Evolutionary conservation across 2,797 vertebrate genomes (phyloP), one percentile per base, ranked within the genome.

Genomic region (Ctenochaetus hawaiiensis): DNA sequence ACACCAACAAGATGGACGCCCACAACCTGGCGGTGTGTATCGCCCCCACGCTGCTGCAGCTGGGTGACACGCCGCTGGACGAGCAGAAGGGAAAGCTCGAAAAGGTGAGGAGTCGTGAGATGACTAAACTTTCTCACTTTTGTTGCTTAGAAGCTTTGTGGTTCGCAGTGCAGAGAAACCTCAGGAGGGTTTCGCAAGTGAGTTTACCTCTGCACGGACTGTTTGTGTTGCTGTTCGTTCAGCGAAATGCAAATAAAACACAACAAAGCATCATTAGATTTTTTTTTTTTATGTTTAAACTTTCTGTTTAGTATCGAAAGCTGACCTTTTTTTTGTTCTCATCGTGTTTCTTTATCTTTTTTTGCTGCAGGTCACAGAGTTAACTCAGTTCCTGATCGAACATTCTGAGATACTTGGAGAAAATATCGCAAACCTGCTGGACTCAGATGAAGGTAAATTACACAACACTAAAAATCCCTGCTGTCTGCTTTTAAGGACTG

Each of bases 341-440:
- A 69, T 67, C 4, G 0, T 39, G 16, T 39, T 68, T 26, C 8
- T 48, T 76, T 49, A 56, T 72, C 30, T 72, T 62, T 51, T 88
- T 41, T 81, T 51, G 13, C 54, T 84, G 39, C 67, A 99, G 98
- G 96, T 97, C 79, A 96, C 95, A n/a, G 80, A 78, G 11, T 66
- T 99, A 48, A 96, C 97, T 57, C 94, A 97, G 92, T 97, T 97
- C 87, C 95, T 99, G 62, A 98, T 98, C 60, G 95, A 97, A 73
- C 96, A 96, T 77, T 92, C 58, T 30, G 94, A 96, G 80, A 90
- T 98, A 86, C 96, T 99, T 80, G 97, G 96, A 78, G 95, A 97
- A 43, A 93, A 95, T 51, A 87, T 93, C 65, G 91, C 83, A 1
- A 90, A 85, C 23, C 83, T 96, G 41, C 85, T 95, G 51, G 94